phyloP scores from a whole-genome alignment of 2,113 vertebrate genomes.

The Benitochromis conjunctus region DNA sequence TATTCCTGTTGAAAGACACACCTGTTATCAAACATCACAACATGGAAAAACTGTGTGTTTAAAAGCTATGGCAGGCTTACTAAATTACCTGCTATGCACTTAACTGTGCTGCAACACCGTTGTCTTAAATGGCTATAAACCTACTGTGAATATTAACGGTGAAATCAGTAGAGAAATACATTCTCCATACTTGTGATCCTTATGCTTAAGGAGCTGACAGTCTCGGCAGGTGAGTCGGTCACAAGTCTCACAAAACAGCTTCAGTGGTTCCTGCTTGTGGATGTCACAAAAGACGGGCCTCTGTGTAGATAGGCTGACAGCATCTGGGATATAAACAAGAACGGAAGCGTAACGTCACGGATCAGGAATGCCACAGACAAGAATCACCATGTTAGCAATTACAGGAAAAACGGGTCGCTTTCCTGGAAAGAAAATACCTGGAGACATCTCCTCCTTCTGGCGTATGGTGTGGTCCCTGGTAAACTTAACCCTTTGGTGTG shows the following conservation, averaged over 20 bases:
- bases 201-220: constrained; percentile 95
- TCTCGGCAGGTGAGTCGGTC: constrained; percentile 95
- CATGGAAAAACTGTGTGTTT: neutral
- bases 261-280: constrained; percentile 96
- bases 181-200: constrained; percentile 90
- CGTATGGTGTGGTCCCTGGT: constrained; percentile 96
- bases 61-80: neutral
- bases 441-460: constrained; percentile 94
- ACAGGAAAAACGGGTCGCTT: neutral
- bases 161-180: neutral
- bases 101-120: neutral
- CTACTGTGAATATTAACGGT: neutral
- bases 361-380: neutral
- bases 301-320: constrained; percentile 85
- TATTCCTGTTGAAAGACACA: neutral
- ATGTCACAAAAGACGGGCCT: constrained; percentile 92
- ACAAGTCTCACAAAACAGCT: constrained; percentile 97
- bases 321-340: constrained; percentile 70
- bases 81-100: neutral
- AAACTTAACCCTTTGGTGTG: constrained; percentile 97
- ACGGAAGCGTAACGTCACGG: neutral
- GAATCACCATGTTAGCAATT: neutral
- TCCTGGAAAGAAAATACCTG: constrained; percentile 75
- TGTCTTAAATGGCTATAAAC: neutral
- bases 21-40: neutral